Base-by-base conservation (phyloP, 2,797 vertebrate genomes). In the Ceyx erithaca region DNA sequence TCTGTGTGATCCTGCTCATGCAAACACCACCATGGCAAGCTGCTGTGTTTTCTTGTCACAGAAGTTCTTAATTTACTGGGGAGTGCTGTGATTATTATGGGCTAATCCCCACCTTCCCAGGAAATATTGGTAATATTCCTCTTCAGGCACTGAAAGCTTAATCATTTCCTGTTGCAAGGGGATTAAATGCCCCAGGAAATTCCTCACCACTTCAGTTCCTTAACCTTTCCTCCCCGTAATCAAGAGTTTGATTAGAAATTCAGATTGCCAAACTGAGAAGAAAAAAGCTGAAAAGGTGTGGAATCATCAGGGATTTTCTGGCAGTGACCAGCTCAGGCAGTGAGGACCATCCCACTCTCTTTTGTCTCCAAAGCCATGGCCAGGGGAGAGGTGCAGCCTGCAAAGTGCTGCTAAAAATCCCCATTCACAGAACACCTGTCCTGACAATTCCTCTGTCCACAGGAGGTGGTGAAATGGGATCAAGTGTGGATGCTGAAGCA, bases 261-360 rank as follows among this genome's bases (percentile, higher is more conserved):
- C 15, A 26, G 57, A 12, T 46, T 30, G 23, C 4, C 19, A 20
- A 23, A 13, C 7, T 6, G 21, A 5, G 37, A 40, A 40, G 14
- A 40, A 40, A 11, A 30, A 7, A 31, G n/a, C 49, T 77, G 37
- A 13, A 7, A 12, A 31, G 35, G 11, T 14, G 31, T 20, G 43
- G 52, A n/a, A 48, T 48, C 3, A 4, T 17, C 10, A 3, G 4
- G 9, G 58, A 48, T 43, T 37, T 46, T 18, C 14, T 28, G 14
- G 18, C 18, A 41, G 15, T 9, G 19, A 64, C 7, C 6, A 30
- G 10, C 5, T 69, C 3, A 0, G 48, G 26, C 5, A 21, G 17
- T 14, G 28, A 67, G 54, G 69, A 9, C 1, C 5, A 7, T 25
- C 5, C 15, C 5, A 4, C 30, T 6, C 43, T 43, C 1, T 0